These are phyloP conservation scores for Agriotes lineatus DNA, from an alignment of 2,888 invertebrate genomes.

Conservation along the genomic window DNA sequence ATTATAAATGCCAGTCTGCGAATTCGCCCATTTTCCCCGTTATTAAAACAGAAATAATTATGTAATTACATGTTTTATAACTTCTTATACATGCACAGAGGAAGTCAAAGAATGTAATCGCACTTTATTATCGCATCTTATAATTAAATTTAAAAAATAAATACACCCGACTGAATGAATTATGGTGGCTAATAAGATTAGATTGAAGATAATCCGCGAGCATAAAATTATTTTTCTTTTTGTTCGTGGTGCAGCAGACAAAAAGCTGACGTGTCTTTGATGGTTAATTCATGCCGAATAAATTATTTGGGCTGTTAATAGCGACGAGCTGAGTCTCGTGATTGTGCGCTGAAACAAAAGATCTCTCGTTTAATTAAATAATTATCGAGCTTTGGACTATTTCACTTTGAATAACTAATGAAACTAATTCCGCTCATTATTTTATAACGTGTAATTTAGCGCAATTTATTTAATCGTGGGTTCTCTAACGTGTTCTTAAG, in stretches of 20 bases:
- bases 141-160: conserved; percentile 42
- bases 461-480: conserved; percentile 33
- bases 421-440: conserved; percentile 39
- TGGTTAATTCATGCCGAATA: not conserved
- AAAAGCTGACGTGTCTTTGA: too few species aligned
- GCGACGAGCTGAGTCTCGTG: not conserved
- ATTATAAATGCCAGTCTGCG: conserved; percentile 31
- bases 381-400: conserved; percentile 17
- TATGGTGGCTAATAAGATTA: conserved; percentile 33
- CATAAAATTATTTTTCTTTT: conserved; percentile 10
- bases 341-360: conserved; percentile 12
- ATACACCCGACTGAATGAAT: conserved; percentile 29
- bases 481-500: conserved; percentile 8
- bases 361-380: conserved; percentile 31
- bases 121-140: conserved; percentile 37
- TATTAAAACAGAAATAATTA: conserved; percentile 37
- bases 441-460: conserved; percentile 36
- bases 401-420: conserved; percentile 33
- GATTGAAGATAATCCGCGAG: conserved; percentile 35
- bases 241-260: too few species aligned
- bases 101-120: conserved; percentile 38
- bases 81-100: conserved; percentile 37
- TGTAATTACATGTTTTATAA: conserved; percentile 39
- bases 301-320: not conserved
- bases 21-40: conserved; percentile 24